Conservation (phyloP, 2,113 vertebrate species). For the Abramis brama region DNA sequence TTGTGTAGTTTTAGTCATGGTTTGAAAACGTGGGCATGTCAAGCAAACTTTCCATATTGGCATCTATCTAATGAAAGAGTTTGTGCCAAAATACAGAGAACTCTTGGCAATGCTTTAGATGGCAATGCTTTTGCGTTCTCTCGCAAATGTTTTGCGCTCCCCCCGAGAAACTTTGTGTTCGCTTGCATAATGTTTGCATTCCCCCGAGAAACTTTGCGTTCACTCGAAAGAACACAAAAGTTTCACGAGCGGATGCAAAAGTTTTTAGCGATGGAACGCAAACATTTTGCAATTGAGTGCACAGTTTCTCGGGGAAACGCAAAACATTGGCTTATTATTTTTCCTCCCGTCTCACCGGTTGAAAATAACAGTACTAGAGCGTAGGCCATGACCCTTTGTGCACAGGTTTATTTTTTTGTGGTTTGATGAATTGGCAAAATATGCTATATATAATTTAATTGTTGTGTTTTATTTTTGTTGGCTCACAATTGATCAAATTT, state of each 20-base stretch:
- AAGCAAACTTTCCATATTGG: conserved; percentile 15
- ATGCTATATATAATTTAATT: background rate
- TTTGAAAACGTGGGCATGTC: background rate
- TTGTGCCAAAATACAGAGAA: background rate
- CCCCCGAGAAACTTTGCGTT: no score
- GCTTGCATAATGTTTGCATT: no score
- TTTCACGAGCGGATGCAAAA: no score
- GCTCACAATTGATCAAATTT: conserved; percentile 4
- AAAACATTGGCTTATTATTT: no score
- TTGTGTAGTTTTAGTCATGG: conserved; percentile 10
- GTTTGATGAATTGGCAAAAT: conserved; percentile 11
- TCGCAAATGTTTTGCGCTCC: no score
- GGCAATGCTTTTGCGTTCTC: no score
- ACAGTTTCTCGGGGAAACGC: no score
- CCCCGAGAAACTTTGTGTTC: no score
- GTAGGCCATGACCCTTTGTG: background rate
- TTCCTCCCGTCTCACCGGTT: background rate
- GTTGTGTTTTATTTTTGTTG: conserved; percentile 16
- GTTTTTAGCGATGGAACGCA: no score
- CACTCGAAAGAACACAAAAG: no score
- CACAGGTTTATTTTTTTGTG: background rate
- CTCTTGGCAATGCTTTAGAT: no score
- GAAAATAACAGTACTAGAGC: background rate
- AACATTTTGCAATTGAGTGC: no score
- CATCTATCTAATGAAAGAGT: background rate